Percentiles rank a stretch among this genome's conserved stretches.
Evolutionary conservation across 1,140 invertebrate genomes (phyloP).

Genomic region (Caenorhabditis remanei): DNA sequence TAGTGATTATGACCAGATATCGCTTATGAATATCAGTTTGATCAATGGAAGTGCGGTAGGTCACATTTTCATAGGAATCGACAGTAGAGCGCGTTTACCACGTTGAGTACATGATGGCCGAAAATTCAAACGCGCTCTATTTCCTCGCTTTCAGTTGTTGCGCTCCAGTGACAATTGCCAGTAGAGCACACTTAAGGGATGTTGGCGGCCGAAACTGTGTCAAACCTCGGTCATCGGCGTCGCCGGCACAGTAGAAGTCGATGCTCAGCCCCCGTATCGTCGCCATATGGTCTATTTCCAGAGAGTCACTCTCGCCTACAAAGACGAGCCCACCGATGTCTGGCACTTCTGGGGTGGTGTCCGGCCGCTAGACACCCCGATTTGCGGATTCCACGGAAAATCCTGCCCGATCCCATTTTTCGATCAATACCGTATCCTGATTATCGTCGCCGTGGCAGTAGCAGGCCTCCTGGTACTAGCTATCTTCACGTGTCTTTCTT

Average conservation of each 20-base stretch:
- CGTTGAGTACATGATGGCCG: too few species aligned
- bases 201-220: too few species aligned
- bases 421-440: conserved; percentile 59
- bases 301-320: conserved; percentile 24
- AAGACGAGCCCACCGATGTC: conserved; percentile 23
- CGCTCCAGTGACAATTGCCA: too few species aligned
- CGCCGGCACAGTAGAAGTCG: too few species aligned
- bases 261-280: too few species aligned
- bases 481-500: neutral
- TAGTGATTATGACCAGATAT: neutral
- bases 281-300: too few species aligned
- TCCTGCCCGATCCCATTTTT: conserved; percentile 55
- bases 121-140: too few species aligned
- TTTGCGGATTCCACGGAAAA: conserved; percentile 60
- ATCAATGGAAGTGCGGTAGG: neutral
- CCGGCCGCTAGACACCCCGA: conserved; percentile 15
- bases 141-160: too few species aligned
- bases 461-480: neutral
- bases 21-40: conserved; percentile 21
- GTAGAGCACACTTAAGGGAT: too few species aligned
- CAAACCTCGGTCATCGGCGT: too few species aligned
- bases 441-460: conserved; percentile 26
- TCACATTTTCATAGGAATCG: neutral
- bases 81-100: too few species aligned
- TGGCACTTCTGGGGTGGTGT: neutral